Conservation (phyloP, 2,888 invertebrate genomes). For the Chrysotoxum bicinctum region DNA sequence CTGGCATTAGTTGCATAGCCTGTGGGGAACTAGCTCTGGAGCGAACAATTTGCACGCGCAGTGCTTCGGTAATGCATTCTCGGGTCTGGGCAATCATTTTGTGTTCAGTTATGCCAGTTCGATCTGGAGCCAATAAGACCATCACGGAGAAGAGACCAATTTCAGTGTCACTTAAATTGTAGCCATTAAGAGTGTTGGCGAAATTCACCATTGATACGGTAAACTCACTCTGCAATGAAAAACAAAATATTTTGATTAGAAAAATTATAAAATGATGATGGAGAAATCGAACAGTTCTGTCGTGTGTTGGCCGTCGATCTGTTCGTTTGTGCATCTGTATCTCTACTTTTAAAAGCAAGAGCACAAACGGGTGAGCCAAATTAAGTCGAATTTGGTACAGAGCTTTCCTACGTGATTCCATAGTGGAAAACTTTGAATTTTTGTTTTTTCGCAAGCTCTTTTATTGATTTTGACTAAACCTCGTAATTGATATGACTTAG, state of each 20-base stretch:
- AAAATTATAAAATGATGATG: constrained; percentile 82
- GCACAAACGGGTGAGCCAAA: too few species aligned
- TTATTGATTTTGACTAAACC: too few species aligned
- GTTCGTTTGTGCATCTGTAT: too few species aligned
- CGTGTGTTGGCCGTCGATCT: too few species aligned
- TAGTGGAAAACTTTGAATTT: too few species aligned
- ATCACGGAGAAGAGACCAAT: constrained; percentile 93
- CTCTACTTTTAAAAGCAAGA: too few species aligned
- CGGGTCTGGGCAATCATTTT: constrained; percentile 90
- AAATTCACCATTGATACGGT: constrained; percentile 91
- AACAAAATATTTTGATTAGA: constrained; percentile 9
- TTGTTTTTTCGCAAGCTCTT: too few species aligned
- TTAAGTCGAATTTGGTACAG: too few species aligned
- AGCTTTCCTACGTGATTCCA: too few species aligned
- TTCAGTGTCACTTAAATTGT: constrained; percentile 94
- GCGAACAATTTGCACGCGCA: constrained; percentile 88
- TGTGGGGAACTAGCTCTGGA: constrained; percentile 80
- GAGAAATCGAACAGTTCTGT: too few species aligned
- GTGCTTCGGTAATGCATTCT: constrained; percentile 92
- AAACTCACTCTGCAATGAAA: constrained; percentile 88
- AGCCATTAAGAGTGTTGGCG: constrained; percentile 87
- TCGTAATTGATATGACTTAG: too few species aligned
- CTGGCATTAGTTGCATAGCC: constrained; percentile 82
- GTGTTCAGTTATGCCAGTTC: constrained; percentile 90
- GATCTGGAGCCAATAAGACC: constrained; percentile 90